Evolutionary conservation across 2,888 invertebrate species (phyloP).

Genomic region (Lissonota sp.): DNA sequence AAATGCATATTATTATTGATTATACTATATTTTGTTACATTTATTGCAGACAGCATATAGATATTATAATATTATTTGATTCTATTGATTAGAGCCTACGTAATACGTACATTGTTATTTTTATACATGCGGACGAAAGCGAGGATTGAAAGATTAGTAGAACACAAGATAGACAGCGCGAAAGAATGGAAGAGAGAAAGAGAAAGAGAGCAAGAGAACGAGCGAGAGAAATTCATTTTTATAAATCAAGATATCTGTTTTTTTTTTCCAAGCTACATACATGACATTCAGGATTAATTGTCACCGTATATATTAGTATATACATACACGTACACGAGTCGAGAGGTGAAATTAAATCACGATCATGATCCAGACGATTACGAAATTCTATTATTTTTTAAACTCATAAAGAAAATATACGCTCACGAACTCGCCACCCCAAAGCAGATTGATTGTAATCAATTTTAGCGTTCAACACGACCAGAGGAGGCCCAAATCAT

Average conservation of each 20-base stretch:
- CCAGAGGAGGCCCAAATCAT: conserved; percentile 2
- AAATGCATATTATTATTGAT: conserved; percentile 81
- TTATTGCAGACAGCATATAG: conserved; percentile 78
- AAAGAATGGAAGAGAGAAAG: conserved; percentile 37
- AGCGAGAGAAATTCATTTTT: conserved; percentile 31
- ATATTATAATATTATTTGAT: conserved; percentile 78
- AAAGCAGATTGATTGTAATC: conserved; percentile 10
- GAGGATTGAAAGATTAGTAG: conserved; percentile 51
- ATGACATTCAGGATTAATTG: conserved; percentile 43
- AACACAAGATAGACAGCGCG: conserved; percentile 48
- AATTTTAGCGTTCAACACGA: neutral
- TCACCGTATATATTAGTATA: neutral
- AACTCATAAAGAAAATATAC: conserved; percentile 28
- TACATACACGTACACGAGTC: too few species aligned
- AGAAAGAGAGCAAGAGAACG: conserved; percentile 22
- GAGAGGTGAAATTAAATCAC: conserved; percentile 4
- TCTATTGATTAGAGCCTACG: conserved; percentile 79
- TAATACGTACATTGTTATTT: conserved; percentile 80
- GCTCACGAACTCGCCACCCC: conserved; percentile 31
- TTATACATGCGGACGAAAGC: conserved; percentile 71
- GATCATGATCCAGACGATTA: neutral
- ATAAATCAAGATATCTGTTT: conserved; percentile 19
- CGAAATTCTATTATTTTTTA: conserved; percentile 18
- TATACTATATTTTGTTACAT: conserved; percentile 83
- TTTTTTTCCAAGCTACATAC: conserved; percentile 25